Percentiles rank a stretch among this genome's conserved stretches.
These are phyloP conservation scores for Drosophila neutralis DNA, from an alignment of 2,888 invertebrate genomes.

Conservation along the genomic window DNA sequence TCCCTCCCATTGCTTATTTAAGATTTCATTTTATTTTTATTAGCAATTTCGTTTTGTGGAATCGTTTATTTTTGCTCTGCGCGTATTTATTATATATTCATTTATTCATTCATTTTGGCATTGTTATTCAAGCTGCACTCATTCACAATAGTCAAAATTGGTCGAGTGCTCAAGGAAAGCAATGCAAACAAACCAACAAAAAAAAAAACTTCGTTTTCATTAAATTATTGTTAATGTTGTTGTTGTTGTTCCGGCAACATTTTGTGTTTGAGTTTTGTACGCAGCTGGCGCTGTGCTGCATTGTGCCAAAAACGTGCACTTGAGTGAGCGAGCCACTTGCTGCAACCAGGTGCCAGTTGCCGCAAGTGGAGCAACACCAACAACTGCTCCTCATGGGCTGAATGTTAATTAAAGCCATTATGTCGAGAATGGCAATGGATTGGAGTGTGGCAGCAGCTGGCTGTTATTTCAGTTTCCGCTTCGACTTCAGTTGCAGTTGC, in stretches of 20 bases:
- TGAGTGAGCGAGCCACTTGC: constrained; percentile 50
- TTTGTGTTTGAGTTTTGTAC: constrained; percentile 23
- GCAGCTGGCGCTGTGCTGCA: constrained; percentile 6
- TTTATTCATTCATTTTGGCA: neutral
- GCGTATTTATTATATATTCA: neutral
- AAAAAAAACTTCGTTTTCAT: constrained; percentile 12
- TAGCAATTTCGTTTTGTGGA: neutral
- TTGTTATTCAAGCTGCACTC: neutral
- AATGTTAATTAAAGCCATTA: constrained; percentile 76
- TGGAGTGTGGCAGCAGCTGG: neutral
- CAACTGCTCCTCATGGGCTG: constrained; percentile 31
- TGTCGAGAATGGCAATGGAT: constrained; percentile 41
- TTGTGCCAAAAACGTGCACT: constrained; percentile 51
- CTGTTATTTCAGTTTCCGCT: constrained; percentile 7
- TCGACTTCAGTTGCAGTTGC: constrained; percentile 24
- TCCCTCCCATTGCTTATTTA: neutral
- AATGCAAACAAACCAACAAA: neutral
- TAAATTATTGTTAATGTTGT: constrained; percentile 13
- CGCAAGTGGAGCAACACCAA: constrained; percentile 7
- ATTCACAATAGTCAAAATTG: neutral
- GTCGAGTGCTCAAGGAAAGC: neutral
- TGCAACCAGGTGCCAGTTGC: constrained; percentile 20
- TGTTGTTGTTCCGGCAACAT: constrained; percentile 38
- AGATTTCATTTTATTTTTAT: neutral
- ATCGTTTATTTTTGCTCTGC: neutral